Percentiles rank a stretch among this genome's conserved stretches.
These are phyloP conservation scores for Orthosia gracilis DNA, from an alignment of 2,888 invertebrate species.

Conservation along the genomic window DNA sequence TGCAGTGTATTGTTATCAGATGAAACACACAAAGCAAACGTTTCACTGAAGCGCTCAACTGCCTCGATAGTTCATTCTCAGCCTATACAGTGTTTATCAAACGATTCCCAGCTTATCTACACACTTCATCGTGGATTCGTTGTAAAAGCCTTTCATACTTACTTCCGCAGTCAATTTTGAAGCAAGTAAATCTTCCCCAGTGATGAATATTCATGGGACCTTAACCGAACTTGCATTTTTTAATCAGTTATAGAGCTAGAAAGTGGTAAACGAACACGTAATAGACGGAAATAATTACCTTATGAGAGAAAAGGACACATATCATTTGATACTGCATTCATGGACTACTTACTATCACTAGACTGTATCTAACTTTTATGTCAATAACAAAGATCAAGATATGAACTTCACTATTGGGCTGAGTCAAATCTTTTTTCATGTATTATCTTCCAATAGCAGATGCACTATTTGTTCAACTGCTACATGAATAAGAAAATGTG, in stretches of 20 bases:
- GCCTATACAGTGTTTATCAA: conserved; percentile 25
- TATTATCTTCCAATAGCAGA: not conserved
- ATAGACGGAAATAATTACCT: not conserved
- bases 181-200: conserved; percentile 1
- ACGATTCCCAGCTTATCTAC: conserved; percentile 34
- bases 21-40: conserved; percentile 55
- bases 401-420: conserved; percentile 1
- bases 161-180: not conserved
- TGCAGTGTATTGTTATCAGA: conserved; percentile 67
- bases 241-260: not conserved
- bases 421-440: not conserved
- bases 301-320: no score
- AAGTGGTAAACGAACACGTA: not conserved
- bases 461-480: not conserved
- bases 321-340: no score
- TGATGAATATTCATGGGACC: not conserved
- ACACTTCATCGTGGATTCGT: conserved; percentile 29
- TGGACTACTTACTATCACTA: not conserved
- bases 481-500: not conserved
- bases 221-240: conserved; percentile 10
- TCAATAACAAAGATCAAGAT: not conserved
- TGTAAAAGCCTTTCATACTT: conserved; percentile 4
- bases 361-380: not conserved
- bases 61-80: conserved; percentile 23
- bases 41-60: conserved; percentile 26